Base-by-base conservation (phyloP, 64 coral and sea anemone species). In the Montipora sp. region DNA sequence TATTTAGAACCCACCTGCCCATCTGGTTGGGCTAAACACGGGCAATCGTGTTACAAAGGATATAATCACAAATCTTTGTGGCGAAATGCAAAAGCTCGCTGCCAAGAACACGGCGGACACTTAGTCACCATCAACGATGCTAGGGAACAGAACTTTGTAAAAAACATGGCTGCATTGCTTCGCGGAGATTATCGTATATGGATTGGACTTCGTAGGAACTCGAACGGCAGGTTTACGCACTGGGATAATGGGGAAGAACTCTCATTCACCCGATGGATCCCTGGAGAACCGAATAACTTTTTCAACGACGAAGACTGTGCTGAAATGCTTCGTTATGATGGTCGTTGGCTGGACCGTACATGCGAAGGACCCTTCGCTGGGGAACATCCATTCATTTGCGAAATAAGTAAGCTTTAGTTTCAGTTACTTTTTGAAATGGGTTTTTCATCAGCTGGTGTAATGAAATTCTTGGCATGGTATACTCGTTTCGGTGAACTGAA, bases 191-290 rank as follows among this genome's bases (percentile, higher is more conserved):
- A 84, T 19, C 60, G 24, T 9, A 18, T 70, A 66, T 84, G 81
- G 81, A 84, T 84, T 44, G 81, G 81, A 5, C 81, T 84, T 49
- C 81, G 60, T 8, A 60, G 81, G 16, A 61, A 84, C 24, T 69
- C 81, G 8, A 1, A 7, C 6, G 81, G 81, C 6, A 46, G 14
- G 7, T 84, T 84, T 21, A 48, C 81, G 19, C 60, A 43, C 19
- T 84, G 81, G 81, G 81, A 50, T n/a, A 71, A 84, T 22, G 81
- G 81, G 4, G 61, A 84, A 84, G 60, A 60, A 66, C 44, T 84
- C 3, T 20, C 60, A 0, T 84, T 19, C 45, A 84, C 81, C 8
- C 43, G 63, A 46, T 84, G 81, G 81, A 11, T 16, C 43, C 7
- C 3, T 0, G 66, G 66, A 5, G 81, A 84, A 44, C 81, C 81